These are phyloP conservation scores for Fragum whitleyi DNA, from an alignment of 2,888 invertebrate genomes.

Conservation along the genomic window DNA sequence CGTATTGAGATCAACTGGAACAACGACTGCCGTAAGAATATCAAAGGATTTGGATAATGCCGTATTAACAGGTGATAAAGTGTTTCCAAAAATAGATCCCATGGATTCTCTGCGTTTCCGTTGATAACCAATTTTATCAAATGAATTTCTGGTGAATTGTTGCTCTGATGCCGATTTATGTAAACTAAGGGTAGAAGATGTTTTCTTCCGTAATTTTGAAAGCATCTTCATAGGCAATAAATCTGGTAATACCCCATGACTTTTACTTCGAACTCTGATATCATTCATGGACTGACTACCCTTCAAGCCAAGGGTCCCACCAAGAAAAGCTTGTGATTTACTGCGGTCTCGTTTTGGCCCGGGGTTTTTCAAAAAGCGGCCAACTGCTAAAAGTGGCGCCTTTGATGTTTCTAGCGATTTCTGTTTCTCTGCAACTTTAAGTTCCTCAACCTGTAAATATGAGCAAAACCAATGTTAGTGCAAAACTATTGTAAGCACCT, in stretches of 20 bases:
- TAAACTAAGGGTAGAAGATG: neutral
- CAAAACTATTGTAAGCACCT: too few species aligned
- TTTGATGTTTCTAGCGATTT: neutral
- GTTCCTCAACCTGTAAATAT: slow-evolving; percentile 23
- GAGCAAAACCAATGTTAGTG: neutral
- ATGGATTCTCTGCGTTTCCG: slow-evolving; percentile 10
- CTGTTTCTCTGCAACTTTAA: neutral
- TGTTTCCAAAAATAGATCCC: slow-evolving; percentile 49
- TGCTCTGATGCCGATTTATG: neutral
- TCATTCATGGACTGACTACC: slow-evolving; percentile 29
- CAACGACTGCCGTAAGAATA: slow-evolving; percentile 28
- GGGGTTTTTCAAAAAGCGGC: slow-evolving; percentile 21
- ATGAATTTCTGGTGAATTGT: neutral
- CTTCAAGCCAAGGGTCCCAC: slow-evolving; percentile 6
- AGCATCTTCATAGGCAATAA: neutral
- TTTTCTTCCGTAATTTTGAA: neutral
- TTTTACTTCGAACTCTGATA: neutral
- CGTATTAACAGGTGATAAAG: slow-evolving; percentile 27
- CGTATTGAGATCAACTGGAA: slow-evolving; percentile 8
- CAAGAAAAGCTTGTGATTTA: neutral
- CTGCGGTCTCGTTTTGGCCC: slow-evolving; percentile 20
- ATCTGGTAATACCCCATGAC: neutral
- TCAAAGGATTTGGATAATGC: slow-evolving; percentile 37
- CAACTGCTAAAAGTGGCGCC: neutral
- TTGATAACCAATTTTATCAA: neutral